Evolutionary conservation across 2,113 vertebrate species (phyloP).

Genomic region (Pachycephala philippinensis): DNA sequence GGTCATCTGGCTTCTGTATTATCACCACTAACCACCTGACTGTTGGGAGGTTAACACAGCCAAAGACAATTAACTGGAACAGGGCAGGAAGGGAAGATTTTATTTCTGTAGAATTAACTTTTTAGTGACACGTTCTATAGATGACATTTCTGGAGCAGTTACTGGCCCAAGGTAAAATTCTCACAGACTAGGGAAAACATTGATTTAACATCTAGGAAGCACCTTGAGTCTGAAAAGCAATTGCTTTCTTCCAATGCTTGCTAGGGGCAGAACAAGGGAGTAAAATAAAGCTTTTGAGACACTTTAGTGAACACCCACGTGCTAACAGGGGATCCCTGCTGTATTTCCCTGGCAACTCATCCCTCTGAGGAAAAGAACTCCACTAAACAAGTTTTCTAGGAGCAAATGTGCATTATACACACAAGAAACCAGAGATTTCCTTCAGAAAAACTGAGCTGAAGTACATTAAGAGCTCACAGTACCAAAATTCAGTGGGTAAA

Average conservation of each 20-base stretch:
- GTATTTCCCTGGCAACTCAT: not conserved
- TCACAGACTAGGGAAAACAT: not conserved
- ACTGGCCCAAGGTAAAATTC: not conserved
- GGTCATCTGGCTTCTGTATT: not conserved
- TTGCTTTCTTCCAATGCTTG: not conserved
- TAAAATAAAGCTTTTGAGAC: not conserved
- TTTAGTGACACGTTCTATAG: not conserved
- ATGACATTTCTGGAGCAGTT: constrained; percentile 54
- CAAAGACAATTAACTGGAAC: not conserved
- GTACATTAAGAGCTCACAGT: not conserved
- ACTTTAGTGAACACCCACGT: not conserved
- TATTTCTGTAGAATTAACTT: not conserved
- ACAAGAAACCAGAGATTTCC: not conserved
- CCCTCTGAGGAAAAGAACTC: not conserved
- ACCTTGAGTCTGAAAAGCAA: not conserved
- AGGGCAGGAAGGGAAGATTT: not conserved
- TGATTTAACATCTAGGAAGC: constrained; percentile 1
- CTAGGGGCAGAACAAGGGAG: not conserved
- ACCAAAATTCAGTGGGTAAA: not conserved
- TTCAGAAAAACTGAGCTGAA: not conserved
- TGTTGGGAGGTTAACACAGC: accelerated
- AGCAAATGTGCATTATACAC: not conserved
- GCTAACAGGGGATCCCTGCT: not conserved
- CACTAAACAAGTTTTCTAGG: not conserved
- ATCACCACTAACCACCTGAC: not conserved